These are phyloP conservation scores for Sycophaga agraensis DNA, from an alignment of 1,140 invertebrate genomes.

Conservation along the genomic window DNA sequence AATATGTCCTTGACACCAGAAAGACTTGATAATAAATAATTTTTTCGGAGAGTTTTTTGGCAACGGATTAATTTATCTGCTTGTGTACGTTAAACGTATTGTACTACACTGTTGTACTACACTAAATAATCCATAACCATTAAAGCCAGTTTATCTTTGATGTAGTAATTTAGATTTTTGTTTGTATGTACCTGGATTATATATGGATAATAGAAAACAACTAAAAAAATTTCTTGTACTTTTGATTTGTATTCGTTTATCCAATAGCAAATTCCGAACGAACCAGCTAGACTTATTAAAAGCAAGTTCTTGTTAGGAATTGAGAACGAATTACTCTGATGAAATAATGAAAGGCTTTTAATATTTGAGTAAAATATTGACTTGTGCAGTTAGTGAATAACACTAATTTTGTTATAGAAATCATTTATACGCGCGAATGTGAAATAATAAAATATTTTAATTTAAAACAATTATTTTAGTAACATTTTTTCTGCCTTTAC, in stretches of 20 bases:
- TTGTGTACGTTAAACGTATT: slow-evolving; percentile 17
- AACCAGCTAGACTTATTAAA: slow-evolving; percentile 23
- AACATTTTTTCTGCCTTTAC: slow-evolving; percentile 9
- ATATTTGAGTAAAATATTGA: slow-evolving; percentile 27
- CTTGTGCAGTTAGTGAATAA: slow-evolving; percentile 32
- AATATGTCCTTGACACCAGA: background rate
- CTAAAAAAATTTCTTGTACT: slow-evolving; percentile 6
- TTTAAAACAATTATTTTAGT: slow-evolving; percentile 37
- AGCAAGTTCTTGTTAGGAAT: slow-evolving; percentile 6
- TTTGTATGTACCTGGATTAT: slow-evolving; percentile 22
- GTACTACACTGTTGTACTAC: slow-evolving; percentile 21
- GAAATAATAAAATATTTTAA: slow-evolving; percentile 49
- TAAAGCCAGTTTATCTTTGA: slow-evolving; percentile 17
- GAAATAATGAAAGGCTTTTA: slow-evolving; percentile 16
- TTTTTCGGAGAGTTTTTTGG: slow-evolving; percentile 18
- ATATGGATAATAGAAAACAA: background rate
- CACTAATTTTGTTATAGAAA: slow-evolving; percentile 34
- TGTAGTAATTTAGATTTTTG: slow-evolving; percentile 22
- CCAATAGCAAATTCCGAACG: slow-evolving; percentile 22
- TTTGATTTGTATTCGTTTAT: slow-evolving; percentile 11
- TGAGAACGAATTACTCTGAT: background rate
- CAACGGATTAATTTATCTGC: slow-evolving; percentile 11
- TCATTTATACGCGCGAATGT: slow-evolving; percentile 42
- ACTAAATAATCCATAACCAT: slow-evolving; percentile 9
- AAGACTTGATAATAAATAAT: slow-evolving; percentile 7